Evolutionary conservation across 2,113 vertebrate species (phyloP), one percentile per base, ranked within the genome.

Genomic region (Gorsachius goisagi): DNA sequence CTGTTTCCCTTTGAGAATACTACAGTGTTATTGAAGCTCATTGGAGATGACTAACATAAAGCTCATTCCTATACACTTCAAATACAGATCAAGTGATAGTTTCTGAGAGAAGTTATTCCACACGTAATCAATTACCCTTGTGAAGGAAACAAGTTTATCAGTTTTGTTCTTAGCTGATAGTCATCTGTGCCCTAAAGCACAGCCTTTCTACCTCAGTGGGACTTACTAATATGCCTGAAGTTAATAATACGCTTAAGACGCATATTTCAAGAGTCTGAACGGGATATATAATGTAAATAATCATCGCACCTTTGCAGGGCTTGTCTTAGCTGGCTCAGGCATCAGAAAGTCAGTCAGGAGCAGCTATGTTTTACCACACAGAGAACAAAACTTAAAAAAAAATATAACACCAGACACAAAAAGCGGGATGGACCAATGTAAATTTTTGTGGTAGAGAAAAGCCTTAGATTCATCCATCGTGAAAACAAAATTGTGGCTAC

Each of bases 71-170:
- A 45, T 69, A 69, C 35, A 21, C 80, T 88, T 94, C 85, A 95
- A 91, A 88, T 83, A 78, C 53, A 88, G 78, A 95, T 85, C 62
- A 86, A 91, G 81, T 68, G 85, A 68, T 73, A 90, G 82, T 73
- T 93, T 85, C 91, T 90, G 58, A 83, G 88, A 76, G 39, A 95
- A 83, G 74, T 88, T 96, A 94, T 68, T 88, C 81, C 72, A 83
- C 74, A 35, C 88, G 78, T 93, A 79, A 94, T 91, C 91, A 93
- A 94, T 89, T 89, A 87, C 59, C 18, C 84, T 84, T 68, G 26
- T 60, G 92, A 96, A 90, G 30, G 63, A 77, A 94, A 88, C 45
- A 77, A 85, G 85, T 95, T 58, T 75, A 73, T 78, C 15, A 45
- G 55, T 72, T 87, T 91, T 92, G 13, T 93, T 60, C 66, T 67